Percentiles rank a stretch among this genome's conserved stretches.
Conservation (phyloP, 2,113 vertebrate species). For the Neoarius graeffei region DNA sequence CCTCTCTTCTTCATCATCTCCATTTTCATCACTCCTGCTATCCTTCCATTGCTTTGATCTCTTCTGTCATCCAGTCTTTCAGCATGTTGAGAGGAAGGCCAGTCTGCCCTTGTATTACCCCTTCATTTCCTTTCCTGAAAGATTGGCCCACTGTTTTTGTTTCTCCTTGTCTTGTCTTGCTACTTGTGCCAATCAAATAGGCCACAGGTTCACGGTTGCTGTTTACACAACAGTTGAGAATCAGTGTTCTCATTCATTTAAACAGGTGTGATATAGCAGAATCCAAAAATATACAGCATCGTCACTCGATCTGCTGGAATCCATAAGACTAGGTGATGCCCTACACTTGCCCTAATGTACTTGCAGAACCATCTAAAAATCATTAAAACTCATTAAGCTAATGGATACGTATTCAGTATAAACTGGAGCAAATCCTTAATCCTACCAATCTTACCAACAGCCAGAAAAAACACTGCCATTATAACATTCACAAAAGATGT, state of each 20-base stretch:
- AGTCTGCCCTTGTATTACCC: not conserved
- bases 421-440: not conserved
- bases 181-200: not conserved
- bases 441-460: too few relatives aligned
- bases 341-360: not conserved
- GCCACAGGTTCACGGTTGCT: not conserved
- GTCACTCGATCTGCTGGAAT: not conserved
- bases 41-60: not conserved
- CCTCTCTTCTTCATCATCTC: constrained; percentile 17
- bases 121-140: not conserved
- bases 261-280: not conserved
- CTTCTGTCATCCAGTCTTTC: constrained; percentile 12
- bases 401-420: not conserved
- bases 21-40: constrained; percentile 3
- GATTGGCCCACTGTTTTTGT: not conserved
- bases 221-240: not conserved
- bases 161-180: not conserved
- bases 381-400: not conserved
- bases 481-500: too few relatives aligned
- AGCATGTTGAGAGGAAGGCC: not conserved
- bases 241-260: not conserved
- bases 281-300: not conserved
- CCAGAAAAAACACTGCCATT: too few relatives aligned
- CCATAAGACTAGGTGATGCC: not conserved
- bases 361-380: not conserved